Evolutionary conservation across 2,113 vertebrate genomes (phyloP).

Genomic region (Callionymus lyra): DNA sequence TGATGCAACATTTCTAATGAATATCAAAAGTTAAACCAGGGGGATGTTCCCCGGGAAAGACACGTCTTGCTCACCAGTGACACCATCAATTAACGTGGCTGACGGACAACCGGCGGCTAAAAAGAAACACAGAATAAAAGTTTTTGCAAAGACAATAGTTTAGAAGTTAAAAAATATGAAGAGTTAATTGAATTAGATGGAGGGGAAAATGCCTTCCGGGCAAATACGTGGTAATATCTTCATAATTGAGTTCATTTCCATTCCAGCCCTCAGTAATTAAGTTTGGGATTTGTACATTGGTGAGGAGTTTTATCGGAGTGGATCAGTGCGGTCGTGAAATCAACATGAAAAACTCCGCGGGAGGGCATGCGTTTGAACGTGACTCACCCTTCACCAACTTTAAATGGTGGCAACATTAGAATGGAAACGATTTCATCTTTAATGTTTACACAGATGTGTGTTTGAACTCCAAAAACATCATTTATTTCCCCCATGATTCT

Average conservation of each 20-base stretch:
- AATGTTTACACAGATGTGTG: background rate
- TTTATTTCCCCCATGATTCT: conserved; percentile 26
- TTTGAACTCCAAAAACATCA: conserved; percentile 20
- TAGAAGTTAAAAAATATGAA: too few species aligned
- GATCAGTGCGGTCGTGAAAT: conserved; percentile 16
- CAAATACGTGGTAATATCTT: conserved; percentile 30
- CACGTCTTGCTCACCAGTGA: too few species aligned
- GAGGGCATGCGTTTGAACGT: too few species aligned
- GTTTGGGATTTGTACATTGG: conserved; percentile 36
- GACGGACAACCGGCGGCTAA: too few species aligned
- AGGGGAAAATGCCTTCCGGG: conserved; percentile 16
- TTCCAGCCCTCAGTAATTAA: conserved; percentile 34
- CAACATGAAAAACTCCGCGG: background rate
- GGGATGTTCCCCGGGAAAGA: too few species aligned
- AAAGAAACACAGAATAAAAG: too few species aligned
- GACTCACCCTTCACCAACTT: too few species aligned
- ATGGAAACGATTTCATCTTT: conserved; percentile 2
- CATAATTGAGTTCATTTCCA: conserved; percentile 40
- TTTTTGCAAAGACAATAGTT: too few species aligned
- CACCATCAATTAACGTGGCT: too few species aligned
- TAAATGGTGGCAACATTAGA: too few species aligned
- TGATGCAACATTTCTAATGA: too few species aligned
- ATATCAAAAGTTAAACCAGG: too few species aligned
- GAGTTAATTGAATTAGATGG: conserved; percentile 20
- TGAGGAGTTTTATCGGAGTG: conserved; percentile 14